Conservation (phyloP, 2,888 invertebrate genomes). For the Eretmocerus hayati region DNA sequence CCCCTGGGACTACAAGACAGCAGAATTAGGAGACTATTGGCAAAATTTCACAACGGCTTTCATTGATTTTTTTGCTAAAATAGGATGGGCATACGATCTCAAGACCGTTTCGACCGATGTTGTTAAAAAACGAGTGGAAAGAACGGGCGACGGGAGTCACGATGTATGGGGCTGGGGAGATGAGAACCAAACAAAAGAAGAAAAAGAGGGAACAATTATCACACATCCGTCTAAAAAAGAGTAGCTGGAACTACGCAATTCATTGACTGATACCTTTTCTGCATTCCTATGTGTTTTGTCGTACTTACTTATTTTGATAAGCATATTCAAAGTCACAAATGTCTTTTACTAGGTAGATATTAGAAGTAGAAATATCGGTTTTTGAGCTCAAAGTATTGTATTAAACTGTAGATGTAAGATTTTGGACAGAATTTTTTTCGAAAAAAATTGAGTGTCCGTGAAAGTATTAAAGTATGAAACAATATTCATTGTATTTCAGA, state of each 20-base stretch:
- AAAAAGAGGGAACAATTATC: constrained; percentile 27
- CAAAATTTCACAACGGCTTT: constrained; percentile 52
- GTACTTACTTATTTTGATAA: too few relatives aligned
- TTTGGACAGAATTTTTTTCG: too few relatives aligned
- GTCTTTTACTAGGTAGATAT: too few relatives aligned
- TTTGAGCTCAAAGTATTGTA: too few relatives aligned
- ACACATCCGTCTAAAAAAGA: constrained; percentile 20
- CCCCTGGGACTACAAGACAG: constrained; percentile 87
- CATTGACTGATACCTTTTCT: too few relatives aligned
- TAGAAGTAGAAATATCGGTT: too few relatives aligned
- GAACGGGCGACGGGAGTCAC: constrained; percentile 70
- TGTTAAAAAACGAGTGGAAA: constrained; percentile 61
- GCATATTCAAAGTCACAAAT: too few relatives aligned
- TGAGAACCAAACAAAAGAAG: constrained; percentile 41
- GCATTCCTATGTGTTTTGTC: neutral
- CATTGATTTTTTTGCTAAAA: constrained; percentile 63
- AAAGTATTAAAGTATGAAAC: too few relatives aligned
- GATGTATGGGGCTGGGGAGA: constrained; percentile 63
- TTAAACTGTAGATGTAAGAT: too few relatives aligned
- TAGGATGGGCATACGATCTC: constrained; percentile 83
- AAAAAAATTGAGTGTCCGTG: too few relatives aligned
- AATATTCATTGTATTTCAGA: too few relatives aligned
- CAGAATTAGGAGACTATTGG: constrained; percentile 61
- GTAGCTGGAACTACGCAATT: neutral
- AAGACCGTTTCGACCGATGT: constrained; percentile 70